These are phyloP conservation scores for Channa argus DNA, from an alignment of 2,113 vertebrate species.

Conservation along the genomic window DNA sequence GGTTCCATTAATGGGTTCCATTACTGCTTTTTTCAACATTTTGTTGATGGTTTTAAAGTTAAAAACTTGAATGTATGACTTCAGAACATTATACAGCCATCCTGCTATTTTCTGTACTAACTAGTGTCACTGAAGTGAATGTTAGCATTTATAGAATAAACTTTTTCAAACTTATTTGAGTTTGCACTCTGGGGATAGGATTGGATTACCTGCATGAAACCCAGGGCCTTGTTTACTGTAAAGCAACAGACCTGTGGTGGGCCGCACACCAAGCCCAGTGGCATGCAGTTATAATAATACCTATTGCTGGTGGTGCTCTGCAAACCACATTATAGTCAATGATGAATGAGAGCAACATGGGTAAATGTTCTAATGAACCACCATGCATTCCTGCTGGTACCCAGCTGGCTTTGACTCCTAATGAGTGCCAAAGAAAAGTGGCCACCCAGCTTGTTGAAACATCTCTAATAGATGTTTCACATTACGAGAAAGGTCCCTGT, in stretches of 20 bases:
- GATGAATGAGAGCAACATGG: conserved; percentile 46
- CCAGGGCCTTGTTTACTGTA: not conserved
- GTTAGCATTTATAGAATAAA: not conserved
- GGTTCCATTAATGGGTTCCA: conserved; percentile 12
- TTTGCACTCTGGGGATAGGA: not conserved
- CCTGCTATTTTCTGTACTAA: not conserved
- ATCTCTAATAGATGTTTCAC: conserved; percentile 53
- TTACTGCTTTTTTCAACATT: no score
- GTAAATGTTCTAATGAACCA: conserved; percentile 60
- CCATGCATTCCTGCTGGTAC: conserved; percentile 47
- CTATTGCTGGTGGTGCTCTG: conserved; percentile 30
- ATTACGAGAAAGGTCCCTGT: conserved; percentile 22
- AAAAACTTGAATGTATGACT: not conserved
- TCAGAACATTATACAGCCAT: not conserved
- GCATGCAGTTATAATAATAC: conserved; percentile 12
- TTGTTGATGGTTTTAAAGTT: no score
- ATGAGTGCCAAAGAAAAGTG: conserved; percentile 51
- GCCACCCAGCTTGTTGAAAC: conserved; percentile 48
- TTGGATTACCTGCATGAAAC: not conserved
- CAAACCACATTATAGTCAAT: conserved; percentile 35
- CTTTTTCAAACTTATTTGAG: not conserved
- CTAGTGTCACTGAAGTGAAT: not conserved
- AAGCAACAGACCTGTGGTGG: not conserved
- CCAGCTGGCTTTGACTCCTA: conserved; percentile 47
- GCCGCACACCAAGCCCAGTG: not conserved